phyloP scores from a whole-genome alignment of 2,888 invertebrate genomes.

The Xylota sylvarum region DNA sequence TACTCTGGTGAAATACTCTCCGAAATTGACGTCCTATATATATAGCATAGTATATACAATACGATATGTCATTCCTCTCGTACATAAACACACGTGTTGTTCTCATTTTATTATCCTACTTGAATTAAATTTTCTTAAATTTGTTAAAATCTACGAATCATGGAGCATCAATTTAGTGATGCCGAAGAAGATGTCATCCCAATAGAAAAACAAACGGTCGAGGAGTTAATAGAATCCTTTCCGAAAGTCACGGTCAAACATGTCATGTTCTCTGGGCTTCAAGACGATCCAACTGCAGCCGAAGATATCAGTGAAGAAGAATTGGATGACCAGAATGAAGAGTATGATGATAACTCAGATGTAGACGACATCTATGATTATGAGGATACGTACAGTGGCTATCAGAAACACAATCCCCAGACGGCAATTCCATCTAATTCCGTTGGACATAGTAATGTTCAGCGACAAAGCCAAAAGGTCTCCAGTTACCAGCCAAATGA shows the following conservation, averaged over 20 bases:
- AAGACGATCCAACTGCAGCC: constrained; percentile 53
- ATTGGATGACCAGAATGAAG: constrained; percentile 73
- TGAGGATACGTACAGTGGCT: constrained; percentile 82
- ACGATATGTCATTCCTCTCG: neutral
- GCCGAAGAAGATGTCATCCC: constrained; percentile 81
- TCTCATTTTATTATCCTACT: neutral
- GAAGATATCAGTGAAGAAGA: constrained; percentile 54
- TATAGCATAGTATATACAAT: too few species aligned
- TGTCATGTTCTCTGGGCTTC: constrained; percentile 79
- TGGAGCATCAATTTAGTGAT: constrained; percentile 83
- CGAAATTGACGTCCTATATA: neutral
- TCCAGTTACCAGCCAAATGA: constrained; percentile 91
- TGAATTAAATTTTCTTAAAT: neutral
- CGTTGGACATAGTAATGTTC: constrained; percentile 84
- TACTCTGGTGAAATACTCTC: neutral
- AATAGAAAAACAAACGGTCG: constrained; percentile 10
- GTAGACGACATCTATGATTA: constrained; percentile 81
- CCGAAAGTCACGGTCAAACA: constrained; percentile 81
- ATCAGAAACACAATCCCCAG: constrained; percentile 81
- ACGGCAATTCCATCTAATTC: constrained; percentile 17
- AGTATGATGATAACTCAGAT: constrained; percentile 79
- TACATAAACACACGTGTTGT: constrained; percentile 53
- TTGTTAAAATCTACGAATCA: constrained; percentile 67
- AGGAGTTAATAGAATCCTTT: constrained; percentile 78
- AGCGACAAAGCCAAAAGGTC: constrained; percentile 87